Percentiles rank a stretch among this genome's conserved stretches.
phyloP scores from a whole-genome alignment of 2,797 vertebrate genomes.

The Calcarius lapponicus region DNA sequence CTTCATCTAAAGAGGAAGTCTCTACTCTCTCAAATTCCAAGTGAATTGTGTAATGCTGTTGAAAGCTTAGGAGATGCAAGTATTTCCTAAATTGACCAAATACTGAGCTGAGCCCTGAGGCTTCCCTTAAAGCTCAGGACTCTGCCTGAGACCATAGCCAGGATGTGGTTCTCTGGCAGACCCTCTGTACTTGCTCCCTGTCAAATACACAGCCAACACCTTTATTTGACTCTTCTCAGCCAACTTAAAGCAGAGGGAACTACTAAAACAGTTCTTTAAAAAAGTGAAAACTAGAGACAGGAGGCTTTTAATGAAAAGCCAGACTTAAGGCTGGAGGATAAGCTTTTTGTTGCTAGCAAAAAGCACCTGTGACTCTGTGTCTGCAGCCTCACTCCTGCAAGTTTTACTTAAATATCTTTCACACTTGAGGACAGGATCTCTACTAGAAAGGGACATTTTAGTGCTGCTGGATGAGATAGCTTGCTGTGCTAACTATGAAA shows the following conservation, averaged over 20 bases:
- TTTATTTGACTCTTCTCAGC: not conserved
- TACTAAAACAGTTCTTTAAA: not conserved
- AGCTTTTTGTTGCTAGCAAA: not conserved
- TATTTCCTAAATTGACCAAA: conserved; percentile 21
- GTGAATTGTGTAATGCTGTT: not conserved
- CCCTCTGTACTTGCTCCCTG: not conserved
- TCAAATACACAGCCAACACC: not conserved
- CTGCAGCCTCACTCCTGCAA: not conserved
- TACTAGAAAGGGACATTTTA: not conserved
- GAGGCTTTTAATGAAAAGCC: not conserved
- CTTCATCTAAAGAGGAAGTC: not conserved
- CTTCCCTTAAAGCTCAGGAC: not conserved
- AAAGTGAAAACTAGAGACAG: not conserved
- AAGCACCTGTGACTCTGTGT: not conserved
- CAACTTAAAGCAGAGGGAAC: not conserved
- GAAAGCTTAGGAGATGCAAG: not conserved
- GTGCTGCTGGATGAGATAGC: not conserved
- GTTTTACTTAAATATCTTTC: not conserved
- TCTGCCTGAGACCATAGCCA: not conserved
- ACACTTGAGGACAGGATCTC: not conserved
- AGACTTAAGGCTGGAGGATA: not conserved
- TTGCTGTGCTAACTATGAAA: conserved; percentile 5
- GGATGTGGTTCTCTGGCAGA: not conserved
- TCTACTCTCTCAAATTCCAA: not conserved
- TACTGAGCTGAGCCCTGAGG: not conserved